Conservation (phyloP, 2,797 vertebrate species). For the Paramormyrops hopkinsi region DNA sequence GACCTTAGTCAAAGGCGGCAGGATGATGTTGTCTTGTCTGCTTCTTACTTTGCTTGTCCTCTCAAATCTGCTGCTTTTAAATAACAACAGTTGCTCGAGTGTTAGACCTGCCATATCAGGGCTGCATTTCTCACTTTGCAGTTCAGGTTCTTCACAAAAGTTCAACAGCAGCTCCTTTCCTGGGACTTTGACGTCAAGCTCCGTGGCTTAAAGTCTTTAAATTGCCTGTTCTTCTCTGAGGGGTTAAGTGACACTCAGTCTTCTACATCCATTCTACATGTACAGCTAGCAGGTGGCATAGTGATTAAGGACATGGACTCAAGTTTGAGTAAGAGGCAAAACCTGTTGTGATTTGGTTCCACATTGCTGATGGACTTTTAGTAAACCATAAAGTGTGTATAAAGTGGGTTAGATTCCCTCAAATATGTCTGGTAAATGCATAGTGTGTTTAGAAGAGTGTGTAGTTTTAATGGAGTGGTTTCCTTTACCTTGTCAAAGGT, state of each 20-base stretch:
- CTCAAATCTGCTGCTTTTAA: constrained; percentile 51
- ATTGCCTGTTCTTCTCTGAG: neutral
- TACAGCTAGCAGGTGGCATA: neutral
- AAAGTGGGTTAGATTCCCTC: neutral
- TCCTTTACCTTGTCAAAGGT: neutral
- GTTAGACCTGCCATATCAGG: neutral
- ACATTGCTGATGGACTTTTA: neutral
- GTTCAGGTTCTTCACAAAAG: neutral
- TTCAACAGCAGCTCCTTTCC: neutral
- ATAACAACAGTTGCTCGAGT: constrained; percentile 15
- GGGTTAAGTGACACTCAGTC: neutral
- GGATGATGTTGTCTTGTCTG: constrained; percentile 58
- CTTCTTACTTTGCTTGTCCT: constrained; percentile 61
- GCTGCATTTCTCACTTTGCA: neutral
- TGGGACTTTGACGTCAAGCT: neutral
- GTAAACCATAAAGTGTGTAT: neutral
- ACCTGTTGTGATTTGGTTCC: neutral
- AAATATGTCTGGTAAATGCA: neutral
- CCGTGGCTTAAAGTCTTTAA: neutral
- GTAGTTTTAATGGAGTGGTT: neutral
- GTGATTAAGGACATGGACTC: neutral
- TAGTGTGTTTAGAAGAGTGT: neutral
- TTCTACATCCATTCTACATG: neutral
- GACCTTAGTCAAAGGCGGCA: constrained; percentile 77
- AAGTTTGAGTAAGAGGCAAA: neutral